Conservation (phyloP, 2,888 invertebrate genomes). For the Scelioninae gen. 1 region DNA sequence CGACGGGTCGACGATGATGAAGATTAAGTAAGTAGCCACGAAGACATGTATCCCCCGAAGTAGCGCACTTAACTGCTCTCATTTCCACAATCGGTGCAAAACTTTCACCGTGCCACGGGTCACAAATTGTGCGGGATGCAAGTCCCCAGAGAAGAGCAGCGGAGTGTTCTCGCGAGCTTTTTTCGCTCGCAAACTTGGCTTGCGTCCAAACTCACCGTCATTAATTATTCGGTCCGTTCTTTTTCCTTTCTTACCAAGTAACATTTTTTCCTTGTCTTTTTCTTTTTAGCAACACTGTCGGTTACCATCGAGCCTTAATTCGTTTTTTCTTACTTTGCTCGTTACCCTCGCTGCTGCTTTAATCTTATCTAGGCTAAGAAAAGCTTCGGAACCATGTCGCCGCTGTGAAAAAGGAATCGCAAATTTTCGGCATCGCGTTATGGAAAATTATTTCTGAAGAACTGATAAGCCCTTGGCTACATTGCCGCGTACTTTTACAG, state of each 20-base stretch:
- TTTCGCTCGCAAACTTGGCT: constrained; percentile 75
- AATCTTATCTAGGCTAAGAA: constrained; percentile 65
- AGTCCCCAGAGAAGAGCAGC: constrained; percentile 47
- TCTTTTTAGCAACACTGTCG: constrained; percentile 52
- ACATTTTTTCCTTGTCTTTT: constrained; percentile 67
- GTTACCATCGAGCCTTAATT: constrained; percentile 58
- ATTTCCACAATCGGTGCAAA: constrained; percentile 55
- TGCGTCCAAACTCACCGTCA: constrained; percentile 78
- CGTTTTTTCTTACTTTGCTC: constrained; percentile 58
- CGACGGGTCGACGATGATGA: constrained; percentile 94
- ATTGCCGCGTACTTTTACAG: not conserved
- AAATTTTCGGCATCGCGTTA: constrained; percentile 3
- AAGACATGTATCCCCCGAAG: constrained; percentile 23
- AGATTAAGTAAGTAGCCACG: constrained; percentile 89
- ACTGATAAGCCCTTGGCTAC: not conserved
- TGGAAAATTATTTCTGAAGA: constrained; percentile 3
- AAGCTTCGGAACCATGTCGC: constrained; percentile 32
- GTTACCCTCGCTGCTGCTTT: constrained; percentile 43
- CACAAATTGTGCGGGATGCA: constrained; percentile 74
- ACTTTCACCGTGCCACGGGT: constrained; percentile 47
- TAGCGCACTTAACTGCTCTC: constrained; percentile 38
- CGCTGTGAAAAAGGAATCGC: constrained; percentile 8
- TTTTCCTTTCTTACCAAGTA: constrained; percentile 61
- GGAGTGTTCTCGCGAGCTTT: constrained; percentile 58
- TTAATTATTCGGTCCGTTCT: constrained; percentile 79